Evolutionary conservation across 2,888 invertebrate genomes (phyloP).

Genomic region (Plutella xylostella): DNA sequence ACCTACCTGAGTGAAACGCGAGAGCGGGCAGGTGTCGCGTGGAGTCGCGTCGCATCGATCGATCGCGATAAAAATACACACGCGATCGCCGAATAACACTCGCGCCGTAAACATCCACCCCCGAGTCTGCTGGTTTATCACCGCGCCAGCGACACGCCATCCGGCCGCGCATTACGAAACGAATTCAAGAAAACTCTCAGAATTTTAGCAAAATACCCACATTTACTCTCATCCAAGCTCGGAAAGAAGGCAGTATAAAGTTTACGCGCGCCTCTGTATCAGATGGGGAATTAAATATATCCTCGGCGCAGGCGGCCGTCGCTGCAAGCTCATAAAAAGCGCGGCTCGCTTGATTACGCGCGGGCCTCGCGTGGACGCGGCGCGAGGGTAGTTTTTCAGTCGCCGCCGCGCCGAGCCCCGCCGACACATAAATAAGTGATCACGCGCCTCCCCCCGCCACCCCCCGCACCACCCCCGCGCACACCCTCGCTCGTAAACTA

Average conservation of each 20-base stretch:
- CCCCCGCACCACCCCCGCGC: conserved; percentile 30
- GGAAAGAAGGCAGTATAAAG: conserved; percentile 7
- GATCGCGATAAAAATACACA: conserved; percentile 29
- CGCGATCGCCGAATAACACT: conserved; percentile 25
- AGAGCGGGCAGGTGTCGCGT: background rate
- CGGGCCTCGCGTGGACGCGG: conserved; percentile 31
- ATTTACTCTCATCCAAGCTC: too few species aligned
- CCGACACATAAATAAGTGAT: conserved; percentile 66
- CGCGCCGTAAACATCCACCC: background rate
- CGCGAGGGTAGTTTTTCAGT: conserved; percentile 63
- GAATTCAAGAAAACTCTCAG: too few species aligned
- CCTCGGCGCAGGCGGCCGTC: conserved; percentile 34
- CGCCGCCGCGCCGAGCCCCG: conserved; percentile 32
- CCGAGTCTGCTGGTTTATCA: too few species aligned
- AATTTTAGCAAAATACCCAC: too few species aligned
- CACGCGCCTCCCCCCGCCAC: conserved; percentile 30
- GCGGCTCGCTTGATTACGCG: conserved; percentile 55
- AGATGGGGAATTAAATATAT: conserved; percentile 56
- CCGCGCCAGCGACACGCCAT: too few species aligned
- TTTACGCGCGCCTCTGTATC: conserved; percentile 32
- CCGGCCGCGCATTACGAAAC: too few species aligned
- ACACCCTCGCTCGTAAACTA: conserved; percentile 57
- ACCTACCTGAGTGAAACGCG: too few species aligned
- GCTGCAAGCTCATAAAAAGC: conserved; percentile 60
- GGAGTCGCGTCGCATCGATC: conserved; percentile 36